A percentile compares a stretch with the other conserved stretches of the same genome.
phyloP scores from a whole-genome alignment of 2,797 vertebrate species.

The Odontamblyopus rebecca region DNA sequence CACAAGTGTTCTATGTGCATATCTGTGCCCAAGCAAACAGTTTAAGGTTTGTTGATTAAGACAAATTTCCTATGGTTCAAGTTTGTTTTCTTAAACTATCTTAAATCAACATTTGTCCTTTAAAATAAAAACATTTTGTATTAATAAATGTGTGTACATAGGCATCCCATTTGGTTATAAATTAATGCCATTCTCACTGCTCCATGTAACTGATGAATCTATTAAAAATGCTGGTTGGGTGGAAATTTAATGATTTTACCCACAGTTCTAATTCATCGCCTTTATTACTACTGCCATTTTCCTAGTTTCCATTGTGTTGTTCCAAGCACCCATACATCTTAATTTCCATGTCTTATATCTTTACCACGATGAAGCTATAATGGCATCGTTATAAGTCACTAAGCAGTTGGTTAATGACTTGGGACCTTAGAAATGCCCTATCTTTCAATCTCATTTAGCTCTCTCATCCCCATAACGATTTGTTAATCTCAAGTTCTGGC shows the following conservation, averaged over 20 bases:
- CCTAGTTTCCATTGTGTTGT: conserved; percentile 6
- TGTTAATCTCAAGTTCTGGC: conserved; percentile 19
- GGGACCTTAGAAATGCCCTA: background rate
- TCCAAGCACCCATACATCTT: conserved; percentile 13
- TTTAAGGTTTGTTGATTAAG: too few relatives aligned
- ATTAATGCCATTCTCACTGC: conserved; percentile 2
- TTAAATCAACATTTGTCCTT: too few relatives aligned
- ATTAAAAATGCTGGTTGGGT: conserved; percentile 15
- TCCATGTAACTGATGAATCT: conserved; percentile 22
- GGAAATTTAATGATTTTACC: conserved; percentile 33
- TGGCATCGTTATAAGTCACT: conserved; percentile 9
- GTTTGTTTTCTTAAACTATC: too few relatives aligned
- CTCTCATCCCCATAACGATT: conserved; percentile 9
- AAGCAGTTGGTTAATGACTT: conserved; percentile 1
- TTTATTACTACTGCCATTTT: conserved; percentile 34
- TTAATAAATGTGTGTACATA: background rate
- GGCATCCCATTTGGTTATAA: background rate
- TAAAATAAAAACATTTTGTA: background rate
- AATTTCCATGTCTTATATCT: conserved; percentile 15
- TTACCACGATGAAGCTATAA: conserved; percentile 15
- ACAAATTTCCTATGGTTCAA: too few relatives aligned
- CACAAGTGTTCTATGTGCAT: too few relatives aligned
- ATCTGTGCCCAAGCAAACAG: too few relatives aligned
- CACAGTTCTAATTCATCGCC: conserved; percentile 30
- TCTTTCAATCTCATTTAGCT: conserved; percentile 4